Base-by-base conservation (phyloP, 2,797 vertebrate genomes). In the Neostethus bicornis region DNA sequence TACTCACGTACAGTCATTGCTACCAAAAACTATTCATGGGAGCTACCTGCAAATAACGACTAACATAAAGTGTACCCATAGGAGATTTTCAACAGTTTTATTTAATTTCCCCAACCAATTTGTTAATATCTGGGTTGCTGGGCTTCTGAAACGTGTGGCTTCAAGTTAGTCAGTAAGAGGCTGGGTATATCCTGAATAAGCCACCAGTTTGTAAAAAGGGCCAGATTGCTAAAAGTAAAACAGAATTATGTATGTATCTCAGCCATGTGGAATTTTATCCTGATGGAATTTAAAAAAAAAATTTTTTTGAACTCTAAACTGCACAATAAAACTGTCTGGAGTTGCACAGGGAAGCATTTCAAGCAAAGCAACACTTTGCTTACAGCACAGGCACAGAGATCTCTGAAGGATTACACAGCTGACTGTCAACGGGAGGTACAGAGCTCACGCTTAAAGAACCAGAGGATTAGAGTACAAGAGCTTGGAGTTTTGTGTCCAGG, bases 391-490 rank as follows among this genome's bases (percentile, higher is more conserved):
- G 58, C 74, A 43, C 32, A 16, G 62, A 85, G 88, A 87, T 88
- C 84, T 85, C 62, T 49, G 43, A 80, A 85, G 87, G 86, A 90
- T 90, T 89, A 90, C 72, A 76, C 63, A 59, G 76, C 60, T 69
- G 62, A 48, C 79, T 74, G 80, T 78, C 78, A 67, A 74, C 60
- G 43, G 86, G 84, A 82, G 84, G 75, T 71, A 64, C 75, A 71
- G 69, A 64, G 77, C 76, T 79, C 71, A 57, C 77, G 83, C 73
- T 84, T 84, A 86, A 79, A 76, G 77, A 89, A 77, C 76, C 62
- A 47, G 67, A 72, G 86, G 88, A 91, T 91, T 90, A 86, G 69
- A 77, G 79, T 62, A 80, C 56, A 74, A 84, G 80, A 61, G 74
- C 72, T 74, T 8, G 51, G 66, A 80, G 73, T 81, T 79, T 75